Conservation (phyloP, 1,140 invertebrate genomes). For the Ectropis grisescens region DNA sequence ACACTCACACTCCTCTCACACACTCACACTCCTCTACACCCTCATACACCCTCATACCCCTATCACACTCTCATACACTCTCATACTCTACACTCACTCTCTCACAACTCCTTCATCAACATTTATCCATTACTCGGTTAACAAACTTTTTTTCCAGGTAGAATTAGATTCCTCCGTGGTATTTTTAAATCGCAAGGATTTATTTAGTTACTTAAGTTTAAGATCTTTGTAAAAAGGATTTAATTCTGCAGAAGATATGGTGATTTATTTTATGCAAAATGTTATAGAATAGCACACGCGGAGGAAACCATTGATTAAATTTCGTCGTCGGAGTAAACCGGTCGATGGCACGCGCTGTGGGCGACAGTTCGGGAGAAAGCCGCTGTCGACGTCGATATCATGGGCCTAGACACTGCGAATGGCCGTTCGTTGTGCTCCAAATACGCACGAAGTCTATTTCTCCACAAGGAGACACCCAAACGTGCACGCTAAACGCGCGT, state of each 20-base stretch:
- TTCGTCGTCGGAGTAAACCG: slow-evolving; percentile 49
- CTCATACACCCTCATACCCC: not conserved
- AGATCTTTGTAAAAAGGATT: no score
- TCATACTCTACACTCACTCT: slow-evolving; percentile 11
- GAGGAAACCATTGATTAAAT: slow-evolving; percentile 63
- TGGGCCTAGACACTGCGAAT: not conserved
- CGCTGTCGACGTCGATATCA: slow-evolving; percentile 3
- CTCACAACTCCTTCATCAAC: slow-evolving; percentile 12
- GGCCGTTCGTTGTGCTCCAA: no score
- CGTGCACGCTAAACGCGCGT: no score
- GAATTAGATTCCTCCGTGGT: slow-evolving; percentile 7
- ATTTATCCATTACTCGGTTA: slow-evolving; percentile 29
- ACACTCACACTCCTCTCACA: not conserved
- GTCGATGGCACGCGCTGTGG: slow-evolving; percentile 26
- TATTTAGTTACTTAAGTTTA: no score
- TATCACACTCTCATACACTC: slow-evolving; percentile 1
- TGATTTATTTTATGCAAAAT: slow-evolving; percentile 62
- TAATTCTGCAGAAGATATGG: slow-evolving; percentile 8
- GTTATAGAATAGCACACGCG: slow-evolving; percentile 65
- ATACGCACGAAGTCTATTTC: no score
- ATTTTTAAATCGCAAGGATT: no score
- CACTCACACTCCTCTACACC: not conserved
- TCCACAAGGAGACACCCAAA: no score
- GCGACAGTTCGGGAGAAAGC: slow-evolving; percentile 22
- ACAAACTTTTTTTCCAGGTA: slow-evolving; percentile 39